A percentile compares a stretch with the other conserved stretches of the same genome.
Conservation (phyloP, 2,888 invertebrate species). For the Diplolepis rosae region DNA sequence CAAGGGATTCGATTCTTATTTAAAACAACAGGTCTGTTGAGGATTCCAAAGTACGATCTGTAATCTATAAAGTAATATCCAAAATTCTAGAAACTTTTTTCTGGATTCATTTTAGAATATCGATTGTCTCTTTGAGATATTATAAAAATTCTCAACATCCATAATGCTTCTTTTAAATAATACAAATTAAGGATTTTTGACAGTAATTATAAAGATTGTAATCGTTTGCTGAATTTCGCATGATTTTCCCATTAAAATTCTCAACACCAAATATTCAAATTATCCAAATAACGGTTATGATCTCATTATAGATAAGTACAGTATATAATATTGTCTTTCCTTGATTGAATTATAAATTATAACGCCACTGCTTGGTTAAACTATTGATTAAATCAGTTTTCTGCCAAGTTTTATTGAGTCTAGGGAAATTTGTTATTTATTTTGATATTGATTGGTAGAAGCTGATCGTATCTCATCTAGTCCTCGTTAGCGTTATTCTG, state of each 20-base stretch:
- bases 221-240: conserved; percentile 13
- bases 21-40: not conserved
- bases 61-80: conserved; percentile 4
- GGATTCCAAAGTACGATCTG: conserved; percentile 1
- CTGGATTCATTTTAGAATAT: not conserved
- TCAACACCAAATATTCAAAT: not conserved
- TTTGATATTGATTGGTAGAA: not conserved
- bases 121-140: not conserved
- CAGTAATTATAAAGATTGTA: not conserved
- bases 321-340: not conserved
- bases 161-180: no score
- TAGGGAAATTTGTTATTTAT: not conserved
- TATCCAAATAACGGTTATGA: not conserved
- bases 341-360: not conserved
- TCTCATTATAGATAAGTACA: not conserved
- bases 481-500: conserved; percentile 23
- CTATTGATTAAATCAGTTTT: not conserved
- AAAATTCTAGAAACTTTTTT: not conserved
- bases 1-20: no score
- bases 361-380: no score
- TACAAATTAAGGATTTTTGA: not conserved
- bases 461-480: conserved; percentile 13
- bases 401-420: not conserved
- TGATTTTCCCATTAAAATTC: conserved; percentile 15
- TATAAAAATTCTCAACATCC: not conserved